These are phyloP conservation scores for Tubulanus polymorphus DNA, from an alignment of 2,888 invertebrate genomes.

Conservation along the genomic window DNA sequence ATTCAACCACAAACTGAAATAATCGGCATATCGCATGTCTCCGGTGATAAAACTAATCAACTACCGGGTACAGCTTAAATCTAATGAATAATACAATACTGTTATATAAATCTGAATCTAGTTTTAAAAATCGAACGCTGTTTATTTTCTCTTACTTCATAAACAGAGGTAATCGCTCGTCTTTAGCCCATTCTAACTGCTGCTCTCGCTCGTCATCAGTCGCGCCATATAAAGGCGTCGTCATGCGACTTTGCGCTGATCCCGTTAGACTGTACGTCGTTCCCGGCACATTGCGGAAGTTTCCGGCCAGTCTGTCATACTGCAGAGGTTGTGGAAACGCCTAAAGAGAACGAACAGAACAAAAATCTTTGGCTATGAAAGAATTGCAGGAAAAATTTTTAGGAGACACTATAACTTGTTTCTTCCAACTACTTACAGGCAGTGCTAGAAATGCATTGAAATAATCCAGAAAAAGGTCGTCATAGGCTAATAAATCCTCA, in stretches of 20 bases:
- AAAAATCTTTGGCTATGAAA: too few relatives aligned
- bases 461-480: slow-evolving; percentile 53
- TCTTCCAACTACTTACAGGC: slow-evolving; percentile 38
- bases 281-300: slow-evolving; percentile 38
- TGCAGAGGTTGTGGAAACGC: slow-evolving; percentile 49
- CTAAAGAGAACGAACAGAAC: slow-evolving; percentile 29
- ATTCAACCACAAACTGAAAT: too few relatives aligned
- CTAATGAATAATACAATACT: too few relatives aligned
- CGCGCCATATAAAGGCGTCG: slow-evolving; percentile 40
- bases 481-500: slow-evolving; percentile 51
- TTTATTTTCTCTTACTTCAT: slow-evolving; percentile 39
- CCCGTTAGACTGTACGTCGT: slow-evolving; percentile 15
- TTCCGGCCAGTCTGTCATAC: slow-evolving; percentile 50
- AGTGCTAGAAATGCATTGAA: slow-evolving; percentile 51
- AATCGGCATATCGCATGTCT: too few relatives aligned
- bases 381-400: background rate
- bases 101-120: too few relatives aligned
- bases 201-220: slow-evolving; percentile 47
- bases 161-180: slow-evolving; percentile 48
- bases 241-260: slow-evolving; percentile 9
- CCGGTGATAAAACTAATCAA: too few relatives aligned
- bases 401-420: background rate
- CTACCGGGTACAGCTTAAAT: too few relatives aligned
- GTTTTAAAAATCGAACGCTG: too few relatives aligned
- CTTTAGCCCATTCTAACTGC: slow-evolving; percentile 49